Evolutionary conservation across 1,140 invertebrate genomes (phyloP), one percentile per base, ranked within the genome.

Genomic region (Aphidius gifuensis): DNA sequence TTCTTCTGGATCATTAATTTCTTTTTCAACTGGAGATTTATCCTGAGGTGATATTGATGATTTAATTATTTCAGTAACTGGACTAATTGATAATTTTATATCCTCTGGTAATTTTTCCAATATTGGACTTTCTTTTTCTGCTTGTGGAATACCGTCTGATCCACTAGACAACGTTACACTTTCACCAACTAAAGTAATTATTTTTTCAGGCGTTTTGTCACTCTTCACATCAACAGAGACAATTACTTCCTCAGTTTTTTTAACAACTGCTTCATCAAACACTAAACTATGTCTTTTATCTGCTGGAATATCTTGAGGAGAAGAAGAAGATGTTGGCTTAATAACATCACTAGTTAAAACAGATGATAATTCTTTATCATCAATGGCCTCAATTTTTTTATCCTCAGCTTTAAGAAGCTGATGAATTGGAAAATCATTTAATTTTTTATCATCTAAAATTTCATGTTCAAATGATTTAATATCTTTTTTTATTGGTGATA

Each of bases 211-310:
- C 38, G 42, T 16, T 48, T 63, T 61, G 16, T 54, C 55, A 43
- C 39, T 48, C 21, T 21, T 50, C 2, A 64, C 16, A 48, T 64
- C 68, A 9, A 61, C 51, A 32, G 64, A 66, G 42, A 53, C 53
- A 9, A 62, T 58, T 39, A 48, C 46, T 11, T 64, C 51, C 8
- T 6, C 40, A 5, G 49, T 6, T 23, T 50, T 45, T 48, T 21
- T 38, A 9, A 11, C 11, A 42, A 23, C 2, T 32, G 4, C 32
- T 5, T 50, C 48, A 32, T 5, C 5, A 21, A 16, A 23, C 9
- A 23, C 48, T 21, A 7, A n/a, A 7, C 16, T 23, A 6, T 6
- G 8, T 49, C 32, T 49, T 2, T 23, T 49, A 49, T 49, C 48
- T 6, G 9, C 7, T 0, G 50, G 9, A 38, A 8, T 44, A 44